These are phyloP conservation scores for Ibycter americanus DNA, from an alignment of 2,797 vertebrate genomes.

Conservation along the genomic window DNA sequence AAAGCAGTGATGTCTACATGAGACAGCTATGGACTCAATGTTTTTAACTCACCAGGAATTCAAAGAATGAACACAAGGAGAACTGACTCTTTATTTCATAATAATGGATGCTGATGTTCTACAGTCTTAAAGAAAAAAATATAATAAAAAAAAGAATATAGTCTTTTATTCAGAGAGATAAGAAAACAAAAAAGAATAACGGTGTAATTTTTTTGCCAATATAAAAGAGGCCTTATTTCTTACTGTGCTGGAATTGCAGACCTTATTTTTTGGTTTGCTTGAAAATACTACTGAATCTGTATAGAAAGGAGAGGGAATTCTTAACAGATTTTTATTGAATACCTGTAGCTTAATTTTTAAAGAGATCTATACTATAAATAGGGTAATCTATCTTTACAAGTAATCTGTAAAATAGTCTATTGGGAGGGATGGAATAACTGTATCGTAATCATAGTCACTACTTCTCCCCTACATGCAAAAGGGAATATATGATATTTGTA, in stretches of 20 bases:
- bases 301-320: constrained; percentile 82
- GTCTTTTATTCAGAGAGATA: constrained; percentile 70
- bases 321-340: constrained; percentile 81
- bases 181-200: constrained; percentile 78
- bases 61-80: constrained; percentile 49
- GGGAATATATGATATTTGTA: constrained; percentile 71
- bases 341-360: constrained; percentile 84
- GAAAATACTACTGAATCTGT: constrained; percentile 97
- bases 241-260: constrained; percentile 88
- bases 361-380: constrained; percentile 82
- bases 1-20: constrained; percentile 84
- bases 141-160: constrained; percentile 78
- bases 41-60: constrained; percentile 38
- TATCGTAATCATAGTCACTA: constrained; percentile 65
- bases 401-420: constrained; percentile 81
- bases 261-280: constrained; percentile 80
- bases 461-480: constrained; percentile 70
- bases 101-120: constrained; percentile 73
- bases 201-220: constrained; percentile 86
- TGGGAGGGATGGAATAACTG: constrained; percentile 68
- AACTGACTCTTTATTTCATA: constrained; percentile 59
- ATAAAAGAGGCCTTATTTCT: constrained; percentile 93
- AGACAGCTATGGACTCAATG: constrained; percentile 55
- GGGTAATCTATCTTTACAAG: constrained; percentile 77
- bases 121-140: constrained; percentile 59